Evolutionary conservation across 2,888 invertebrate species (phyloP).

Genomic region (Cyrtodaria siliqua): DNA sequence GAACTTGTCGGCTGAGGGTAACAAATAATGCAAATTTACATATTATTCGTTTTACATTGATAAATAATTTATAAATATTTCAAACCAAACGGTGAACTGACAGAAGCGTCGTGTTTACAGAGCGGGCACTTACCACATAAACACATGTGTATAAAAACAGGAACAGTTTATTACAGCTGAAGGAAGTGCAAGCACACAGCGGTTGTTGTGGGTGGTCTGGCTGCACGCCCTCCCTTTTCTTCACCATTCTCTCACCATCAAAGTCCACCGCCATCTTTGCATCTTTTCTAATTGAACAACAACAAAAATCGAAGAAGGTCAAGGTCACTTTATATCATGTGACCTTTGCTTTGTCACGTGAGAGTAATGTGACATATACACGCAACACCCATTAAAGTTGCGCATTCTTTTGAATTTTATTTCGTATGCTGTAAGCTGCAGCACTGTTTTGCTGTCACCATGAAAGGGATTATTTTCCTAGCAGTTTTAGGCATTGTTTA

Average conservation of each 20-base stretch:
- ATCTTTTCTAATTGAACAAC: constrained; percentile 8
- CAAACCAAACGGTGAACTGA: too few relatives aligned
- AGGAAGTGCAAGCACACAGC: constrained; percentile 73
- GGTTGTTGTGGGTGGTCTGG: constrained; percentile 61
- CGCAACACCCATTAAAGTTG: too few relatives aligned
- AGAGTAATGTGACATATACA: constrained; percentile 18
- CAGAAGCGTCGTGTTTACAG: too few relatives aligned
- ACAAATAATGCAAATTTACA: too few relatives aligned
- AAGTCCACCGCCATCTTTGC: constrained; percentile 65
- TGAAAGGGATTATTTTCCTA: neutral
- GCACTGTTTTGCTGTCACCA: neutral
- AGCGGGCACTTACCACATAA: constrained; percentile 71
- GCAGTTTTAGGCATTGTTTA: neutral
- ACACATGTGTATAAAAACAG: constrained; percentile 73
- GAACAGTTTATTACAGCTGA: constrained; percentile 76
- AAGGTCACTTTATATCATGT: constrained; percentile 1
- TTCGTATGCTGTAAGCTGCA: too few relatives aligned
- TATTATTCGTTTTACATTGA: too few relatives aligned
- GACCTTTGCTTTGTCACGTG: constrained; percentile 17
- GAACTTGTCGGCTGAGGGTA: too few relatives aligned
- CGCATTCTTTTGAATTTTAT: too few relatives aligned
- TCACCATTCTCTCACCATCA: constrained; percentile 61
- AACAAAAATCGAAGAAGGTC: neutral
- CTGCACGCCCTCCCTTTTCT: constrained; percentile 27
- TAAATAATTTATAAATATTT: too few relatives aligned